Evolutionary conservation across 2,797 vertebrate genomes (phyloP).

Genomic region (Hephaestus fuliginosus): DNA sequence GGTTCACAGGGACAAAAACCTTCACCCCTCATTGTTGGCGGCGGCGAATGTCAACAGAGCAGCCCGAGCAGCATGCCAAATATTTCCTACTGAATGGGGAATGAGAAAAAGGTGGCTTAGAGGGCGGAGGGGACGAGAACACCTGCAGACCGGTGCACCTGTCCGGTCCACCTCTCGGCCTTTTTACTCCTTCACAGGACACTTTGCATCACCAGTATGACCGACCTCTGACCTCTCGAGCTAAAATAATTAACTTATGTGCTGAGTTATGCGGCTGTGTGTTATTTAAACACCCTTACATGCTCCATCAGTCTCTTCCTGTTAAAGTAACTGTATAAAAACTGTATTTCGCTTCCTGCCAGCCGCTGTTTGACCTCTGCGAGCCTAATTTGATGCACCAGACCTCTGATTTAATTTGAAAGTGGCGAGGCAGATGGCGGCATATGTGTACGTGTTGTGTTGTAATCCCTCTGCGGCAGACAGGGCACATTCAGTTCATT

Average conservation of each 20-base stretch:
- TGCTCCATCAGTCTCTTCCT: not conserved
- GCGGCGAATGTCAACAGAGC: slow-evolving; percentile 20
- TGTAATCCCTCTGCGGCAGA: slow-evolving; percentile 45
- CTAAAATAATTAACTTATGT: not conserved
- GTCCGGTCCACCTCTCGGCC: not conserved
- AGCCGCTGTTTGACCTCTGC: slow-evolving; percentile 4
- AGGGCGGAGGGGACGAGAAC: not conserved
- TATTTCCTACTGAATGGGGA: slow-evolving; percentile 27
- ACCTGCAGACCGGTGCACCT: slow-evolving; percentile 26
- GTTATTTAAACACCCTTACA: not conserved
- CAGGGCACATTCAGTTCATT: slow-evolving; percentile 36
- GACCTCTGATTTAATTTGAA: slow-evolving; percentile 43
- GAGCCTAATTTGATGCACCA: slow-evolving; percentile 25
- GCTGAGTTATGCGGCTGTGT: no score
- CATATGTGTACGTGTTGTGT: not conserved
- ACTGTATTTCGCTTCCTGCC: slow-evolving; percentile 1
- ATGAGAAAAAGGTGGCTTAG: slow-evolving; percentile 8
- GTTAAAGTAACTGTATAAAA: not conserved
- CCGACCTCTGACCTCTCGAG: not conserved
- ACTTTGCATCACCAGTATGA: not conserved
- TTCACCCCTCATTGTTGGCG: slow-evolving; percentile 2
- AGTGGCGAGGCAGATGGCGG: slow-evolving; percentile 47
- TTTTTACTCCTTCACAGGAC: not conserved
- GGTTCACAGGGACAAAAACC: slow-evolving; percentile 4
- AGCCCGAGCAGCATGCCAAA: slow-evolving; percentile 15